Evolutionary conservation across 2,797 vertebrate species (phyloP).

Genomic region (Lutjanus campechanus): DNA sequence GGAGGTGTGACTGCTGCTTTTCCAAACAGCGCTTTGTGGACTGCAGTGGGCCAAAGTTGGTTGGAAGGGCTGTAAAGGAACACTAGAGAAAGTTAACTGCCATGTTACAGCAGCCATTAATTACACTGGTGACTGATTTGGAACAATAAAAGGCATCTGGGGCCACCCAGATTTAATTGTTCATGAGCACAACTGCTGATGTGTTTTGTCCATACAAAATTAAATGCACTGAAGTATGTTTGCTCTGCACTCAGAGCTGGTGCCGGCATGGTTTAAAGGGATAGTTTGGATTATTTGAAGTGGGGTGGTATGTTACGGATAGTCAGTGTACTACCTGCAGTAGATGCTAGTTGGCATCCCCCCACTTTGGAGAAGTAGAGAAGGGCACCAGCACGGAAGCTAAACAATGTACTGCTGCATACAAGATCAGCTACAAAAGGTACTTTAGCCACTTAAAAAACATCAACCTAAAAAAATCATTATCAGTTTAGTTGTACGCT

Average conservation of each 20-base stretch:
- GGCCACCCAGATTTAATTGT: conserved; percentile 59
- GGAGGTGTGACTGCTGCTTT: conserved; percentile 41
- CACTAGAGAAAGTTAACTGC: conserved; percentile 53
- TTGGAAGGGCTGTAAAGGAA: conserved; percentile 83
- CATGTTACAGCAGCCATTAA: conserved; percentile 63
- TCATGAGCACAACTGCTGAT: conserved; percentile 52
- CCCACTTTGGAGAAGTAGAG: too few species aligned
- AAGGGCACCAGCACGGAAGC: too few species aligned
- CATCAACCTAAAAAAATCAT: too few species aligned
- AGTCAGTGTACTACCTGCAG: too few species aligned
- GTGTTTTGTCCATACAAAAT: conserved; percentile 44
- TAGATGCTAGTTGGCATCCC: too few species aligned
- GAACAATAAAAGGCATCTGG: conserved; percentile 63
- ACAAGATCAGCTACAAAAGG: too few species aligned
- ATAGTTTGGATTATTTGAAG: too few species aligned
- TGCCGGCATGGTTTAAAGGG: too few species aligned
- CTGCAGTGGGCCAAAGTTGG: conserved; percentile 81
- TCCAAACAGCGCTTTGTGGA: conserved; percentile 70
- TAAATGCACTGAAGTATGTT: conserved; percentile 34
- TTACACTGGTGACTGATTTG: conserved; percentile 72
- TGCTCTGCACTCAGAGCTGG: conserved; percentile 3
- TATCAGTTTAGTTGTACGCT: too few species aligned
- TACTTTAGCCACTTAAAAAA: too few species aligned
- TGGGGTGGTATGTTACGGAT: too few species aligned
- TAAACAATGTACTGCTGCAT: too few species aligned